These are phyloP conservation scores for Grantiella picta DNA, from an alignment of 2,113 vertebrate species.

Conservation along the genomic window DNA sequence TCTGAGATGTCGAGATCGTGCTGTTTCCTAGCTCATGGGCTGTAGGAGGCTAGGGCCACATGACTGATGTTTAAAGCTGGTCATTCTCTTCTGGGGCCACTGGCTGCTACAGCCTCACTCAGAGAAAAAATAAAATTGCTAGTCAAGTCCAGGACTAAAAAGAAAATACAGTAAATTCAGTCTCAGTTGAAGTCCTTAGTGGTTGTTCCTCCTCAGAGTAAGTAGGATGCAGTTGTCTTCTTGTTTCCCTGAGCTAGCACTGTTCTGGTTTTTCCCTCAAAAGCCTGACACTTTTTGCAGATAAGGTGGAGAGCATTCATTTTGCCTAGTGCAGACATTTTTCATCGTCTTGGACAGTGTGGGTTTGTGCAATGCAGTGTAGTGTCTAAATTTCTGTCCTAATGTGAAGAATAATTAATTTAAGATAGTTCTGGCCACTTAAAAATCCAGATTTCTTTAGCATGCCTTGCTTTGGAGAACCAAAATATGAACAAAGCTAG, in stretches of 20 bases:
- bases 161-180: not conserved
- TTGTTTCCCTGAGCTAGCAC: not conserved
- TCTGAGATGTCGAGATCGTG: not conserved
- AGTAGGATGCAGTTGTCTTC: not conserved
- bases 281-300: not conserved
- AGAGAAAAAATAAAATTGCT: not conserved
- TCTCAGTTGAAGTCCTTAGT: not conserved
- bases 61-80: not conserved
- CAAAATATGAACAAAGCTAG: not conserved
- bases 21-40: not conserved
- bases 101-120: not conserved
- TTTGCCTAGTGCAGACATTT: not conserved
- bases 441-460: not conserved
- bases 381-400: not conserved
- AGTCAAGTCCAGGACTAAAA: not conserved
- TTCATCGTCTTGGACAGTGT: not conserved
- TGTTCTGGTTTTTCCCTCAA: not conserved
- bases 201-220: not conserved
- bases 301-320: not conserved
- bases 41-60: not conserved
- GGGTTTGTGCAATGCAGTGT: not conserved
- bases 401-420: not conserved
- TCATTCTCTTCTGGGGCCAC: not conserved
- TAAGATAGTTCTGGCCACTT: not conserved
- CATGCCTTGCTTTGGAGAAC: not conserved